Percentiles rank a stretch among this genome's conserved stretches.
phyloP scores from a whole-genome alignment of 2,797 vertebrate species.

The Podarcis siculus region DNA sequence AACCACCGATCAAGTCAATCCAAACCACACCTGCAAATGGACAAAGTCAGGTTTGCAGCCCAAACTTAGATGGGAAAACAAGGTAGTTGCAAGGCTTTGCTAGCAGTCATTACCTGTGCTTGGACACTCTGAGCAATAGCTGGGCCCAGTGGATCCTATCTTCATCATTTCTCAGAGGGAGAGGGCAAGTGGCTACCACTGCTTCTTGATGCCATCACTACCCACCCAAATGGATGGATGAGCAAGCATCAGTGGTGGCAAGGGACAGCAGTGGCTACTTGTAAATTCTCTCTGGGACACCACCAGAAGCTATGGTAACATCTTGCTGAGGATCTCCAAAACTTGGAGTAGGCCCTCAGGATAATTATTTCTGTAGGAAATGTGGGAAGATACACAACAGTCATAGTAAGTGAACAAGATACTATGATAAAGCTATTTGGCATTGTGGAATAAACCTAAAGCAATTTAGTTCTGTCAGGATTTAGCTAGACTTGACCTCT shows the following conservation, averaged over 20 bases:
- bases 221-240: neutral
- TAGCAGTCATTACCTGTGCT: neutral
- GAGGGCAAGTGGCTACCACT: neutral
- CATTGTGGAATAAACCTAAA: neutral
- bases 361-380: too few species aligned
- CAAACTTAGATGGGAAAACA: neutral
- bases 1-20: too few species aligned
- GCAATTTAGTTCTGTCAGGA: neutral
- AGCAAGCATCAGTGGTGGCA: neutral
- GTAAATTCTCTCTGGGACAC: neutral
- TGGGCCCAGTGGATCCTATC: neutral
- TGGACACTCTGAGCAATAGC: neutral
- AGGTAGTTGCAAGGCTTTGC: neutral
- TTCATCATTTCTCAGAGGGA: neutral
- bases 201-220: too few species aligned
- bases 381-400: too few species aligned
- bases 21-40: too few species aligned
- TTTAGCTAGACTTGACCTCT: neutral
- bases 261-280: neutral
- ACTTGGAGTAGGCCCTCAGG: too few species aligned
- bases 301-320: neutral
- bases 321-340: too few species aligned
- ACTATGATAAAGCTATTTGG: neutral
- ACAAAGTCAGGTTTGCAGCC: too few species aligned
- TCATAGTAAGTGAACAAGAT: neutral